Percentiles rank a stretch among this genome's conserved stretches.
Conservation (phyloP, 2,888 invertebrate genomes). For the Sinopyrophorus schimmeli region DNA sequence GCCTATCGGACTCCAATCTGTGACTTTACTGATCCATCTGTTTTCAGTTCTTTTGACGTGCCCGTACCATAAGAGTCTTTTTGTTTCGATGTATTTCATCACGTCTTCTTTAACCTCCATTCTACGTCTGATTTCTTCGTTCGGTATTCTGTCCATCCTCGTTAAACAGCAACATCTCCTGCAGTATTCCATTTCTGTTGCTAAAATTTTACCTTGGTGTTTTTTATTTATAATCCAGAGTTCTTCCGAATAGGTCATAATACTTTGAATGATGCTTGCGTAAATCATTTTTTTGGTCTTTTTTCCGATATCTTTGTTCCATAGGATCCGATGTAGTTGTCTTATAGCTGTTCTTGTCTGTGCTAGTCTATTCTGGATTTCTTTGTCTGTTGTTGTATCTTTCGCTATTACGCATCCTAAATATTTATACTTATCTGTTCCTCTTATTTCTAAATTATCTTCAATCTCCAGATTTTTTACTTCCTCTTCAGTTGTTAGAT, state of each 20-base stretch:
- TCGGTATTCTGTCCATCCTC: too few species aligned
- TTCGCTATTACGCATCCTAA: background rate
- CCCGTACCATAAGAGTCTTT: too few species aligned
- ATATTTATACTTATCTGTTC: conserved; percentile 2
- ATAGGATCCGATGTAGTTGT: background rate
- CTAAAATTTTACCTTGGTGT: background rate
- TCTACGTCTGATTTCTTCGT: too few species aligned
- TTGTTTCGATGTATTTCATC: too few species aligned
- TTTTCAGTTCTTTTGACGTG: too few species aligned
- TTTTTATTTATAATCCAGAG: conserved; percentile 6
- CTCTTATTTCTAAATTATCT: background rate
- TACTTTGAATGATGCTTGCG: conserved; percentile 1
- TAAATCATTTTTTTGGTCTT: conserved; percentile 1
- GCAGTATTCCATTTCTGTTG: conserved; percentile 1
- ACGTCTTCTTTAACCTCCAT: too few species aligned
- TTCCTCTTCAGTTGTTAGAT: too few species aligned
- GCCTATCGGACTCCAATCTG: too few species aligned
- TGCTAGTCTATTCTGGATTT: conserved; percentile 1
- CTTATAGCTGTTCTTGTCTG: background rate
- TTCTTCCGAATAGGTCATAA: conserved; percentile 8
- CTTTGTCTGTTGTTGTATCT: background rate
- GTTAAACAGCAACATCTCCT: too few species aligned
- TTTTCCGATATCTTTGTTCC: conserved; percentile 1
- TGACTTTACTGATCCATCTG: too few species aligned
- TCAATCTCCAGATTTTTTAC: background rate